Evolutionary conservation across 2,113 vertebrate genomes (phyloP), one percentile per base, ranked within the genome.

Genomic region (Rafetus swinhoei): DNA sequence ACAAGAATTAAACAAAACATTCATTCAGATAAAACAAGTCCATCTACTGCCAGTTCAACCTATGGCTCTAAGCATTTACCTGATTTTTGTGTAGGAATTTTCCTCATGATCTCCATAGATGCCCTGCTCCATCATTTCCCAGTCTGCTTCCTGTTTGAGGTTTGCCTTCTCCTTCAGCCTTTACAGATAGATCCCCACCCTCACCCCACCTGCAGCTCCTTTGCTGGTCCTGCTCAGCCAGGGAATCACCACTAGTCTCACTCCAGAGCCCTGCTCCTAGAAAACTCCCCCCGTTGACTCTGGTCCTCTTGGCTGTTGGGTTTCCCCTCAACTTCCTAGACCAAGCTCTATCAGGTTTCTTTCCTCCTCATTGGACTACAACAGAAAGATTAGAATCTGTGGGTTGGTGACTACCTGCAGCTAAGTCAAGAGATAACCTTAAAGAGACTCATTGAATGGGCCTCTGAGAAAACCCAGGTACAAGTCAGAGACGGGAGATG

Each of bases 351-450:
- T 39, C 5, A 1, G 45, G 15, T n/a, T 69, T 22, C 59, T 62
- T 5, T 9, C 79, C 52, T 32, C 52, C 79, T 54, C 27, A 29
- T 8, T 53, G n/a, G 9, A 2, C 56, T 9, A 16, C 0, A 0
- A 50, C 10, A 57, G 2, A 80, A 53, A 81, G 3, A 53, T 53
- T 15, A 3, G 3, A 57, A 16, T n/a, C 6, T 45, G 56, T 39
- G 18, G 45, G 77, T 56, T 24, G 74, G 39, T 24, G 5, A 52
- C 50, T 85, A 54, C 53, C 14, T 54, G 10, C 53, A 54, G 53
- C 14, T 54, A 10, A 54, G 53, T 54, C 53, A 54, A 7, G 5
- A n/a, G 77, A 74, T 18, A 85, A 35, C 50, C n/a, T 62, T 35
- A 1, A 87, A 53, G 90, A 81, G 7, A 0, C 22, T 45, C 2